A percentile compares a stretch with the other conserved stretches of the same genome.
These are phyloP conservation scores for Sminthurides aquaticus DNA, from an alignment of 2,888 invertebrate genomes.

Conservation along the genomic window DNA sequence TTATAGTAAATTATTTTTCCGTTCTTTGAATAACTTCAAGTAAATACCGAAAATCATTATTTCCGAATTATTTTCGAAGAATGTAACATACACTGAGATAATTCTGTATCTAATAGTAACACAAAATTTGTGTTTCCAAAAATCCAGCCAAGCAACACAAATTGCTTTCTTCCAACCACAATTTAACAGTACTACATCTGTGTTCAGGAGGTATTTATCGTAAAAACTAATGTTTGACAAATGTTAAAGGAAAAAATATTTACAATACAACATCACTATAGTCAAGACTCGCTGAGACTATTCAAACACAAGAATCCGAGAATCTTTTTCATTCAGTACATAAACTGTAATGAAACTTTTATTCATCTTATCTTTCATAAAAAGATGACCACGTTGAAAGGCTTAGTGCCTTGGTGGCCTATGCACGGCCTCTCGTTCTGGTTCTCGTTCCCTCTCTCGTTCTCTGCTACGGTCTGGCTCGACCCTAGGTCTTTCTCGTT, in stretches of 20 bases:
- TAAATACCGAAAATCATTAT: neutral
- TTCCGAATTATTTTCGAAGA: neutral
- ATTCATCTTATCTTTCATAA: neutral
- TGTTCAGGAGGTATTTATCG: neutral
- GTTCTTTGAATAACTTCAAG: neutral
- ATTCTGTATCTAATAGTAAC: neutral
- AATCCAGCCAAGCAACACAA: neutral
- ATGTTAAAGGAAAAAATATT: neutral
- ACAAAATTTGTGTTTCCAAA: neutral
- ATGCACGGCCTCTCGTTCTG: slow-evolving; percentile 53
- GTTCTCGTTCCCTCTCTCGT: slow-evolving; percentile 47
- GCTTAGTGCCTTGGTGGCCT: slow-evolving; percentile 38
- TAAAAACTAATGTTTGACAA: neutral
- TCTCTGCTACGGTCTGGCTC: slow-evolving; percentile 57
- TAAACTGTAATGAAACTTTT: neutral
- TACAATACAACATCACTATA: neutral
- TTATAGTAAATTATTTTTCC: neutral
- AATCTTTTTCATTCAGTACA: neutral
- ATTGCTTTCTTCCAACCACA: neutral
- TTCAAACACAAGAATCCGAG: neutral
- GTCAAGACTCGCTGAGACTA: neutral
- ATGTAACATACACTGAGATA: neutral
- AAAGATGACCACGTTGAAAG: neutral
- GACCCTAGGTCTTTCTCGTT: slow-evolving; percentile 53
- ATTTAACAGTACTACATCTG: neutral